phyloP scores from a whole-genome alignment of 1,140 invertebrate species.

The Drosophila auraria region DNA sequence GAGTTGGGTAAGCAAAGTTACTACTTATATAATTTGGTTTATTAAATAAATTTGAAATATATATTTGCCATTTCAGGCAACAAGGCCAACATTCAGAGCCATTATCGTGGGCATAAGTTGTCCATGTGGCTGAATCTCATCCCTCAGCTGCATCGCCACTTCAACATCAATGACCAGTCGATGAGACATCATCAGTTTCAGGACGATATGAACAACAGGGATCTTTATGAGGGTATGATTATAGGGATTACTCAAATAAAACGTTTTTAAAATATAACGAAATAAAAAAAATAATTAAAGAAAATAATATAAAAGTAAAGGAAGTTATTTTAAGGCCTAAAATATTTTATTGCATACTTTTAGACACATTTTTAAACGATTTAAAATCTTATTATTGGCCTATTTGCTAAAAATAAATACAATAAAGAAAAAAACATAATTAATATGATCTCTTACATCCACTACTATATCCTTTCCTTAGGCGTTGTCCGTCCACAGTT shows the following conservation, averaged over 20 bases:
- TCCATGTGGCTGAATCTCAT: slow-evolving; percentile 97
- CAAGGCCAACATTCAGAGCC: slow-evolving; percentile 90
- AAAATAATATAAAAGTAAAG: too few relatives aligned
- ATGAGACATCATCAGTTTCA: slow-evolving; percentile 92
- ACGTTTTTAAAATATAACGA: too few relatives aligned
- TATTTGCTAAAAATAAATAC: not conserved
- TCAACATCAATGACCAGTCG: slow-evolving; percentile 89
- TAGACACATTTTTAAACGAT: too few relatives aligned
- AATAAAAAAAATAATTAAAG: too few relatives aligned
- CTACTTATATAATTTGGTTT: too few relatives aligned
- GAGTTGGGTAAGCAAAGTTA: slow-evolving; percentile 88
- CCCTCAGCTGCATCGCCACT: slow-evolving; percentile 93
- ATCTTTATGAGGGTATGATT: slow-evolving; percentile 74
- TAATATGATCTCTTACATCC: not conserved
- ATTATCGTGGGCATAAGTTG: slow-evolving; percentile 95
- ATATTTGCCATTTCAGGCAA: slow-evolving; percentile 85
- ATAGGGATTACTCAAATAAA: too few relatives aligned
- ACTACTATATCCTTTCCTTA: slow-evolving; percentile 57
- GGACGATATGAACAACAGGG: slow-evolving; percentile 86
- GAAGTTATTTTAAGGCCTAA: too few relatives aligned
- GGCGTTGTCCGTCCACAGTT: slow-evolving; percentile 86
- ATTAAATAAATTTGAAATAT: not conserved
- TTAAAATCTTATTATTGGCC: not conserved
- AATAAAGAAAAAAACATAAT: not conserved
- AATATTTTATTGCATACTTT: too few relatives aligned